These are phyloP conservation scores for Metridium senile DNA, from an alignment of 92 coral and sea anemone genomes.

Conservation along the genomic window DNA sequence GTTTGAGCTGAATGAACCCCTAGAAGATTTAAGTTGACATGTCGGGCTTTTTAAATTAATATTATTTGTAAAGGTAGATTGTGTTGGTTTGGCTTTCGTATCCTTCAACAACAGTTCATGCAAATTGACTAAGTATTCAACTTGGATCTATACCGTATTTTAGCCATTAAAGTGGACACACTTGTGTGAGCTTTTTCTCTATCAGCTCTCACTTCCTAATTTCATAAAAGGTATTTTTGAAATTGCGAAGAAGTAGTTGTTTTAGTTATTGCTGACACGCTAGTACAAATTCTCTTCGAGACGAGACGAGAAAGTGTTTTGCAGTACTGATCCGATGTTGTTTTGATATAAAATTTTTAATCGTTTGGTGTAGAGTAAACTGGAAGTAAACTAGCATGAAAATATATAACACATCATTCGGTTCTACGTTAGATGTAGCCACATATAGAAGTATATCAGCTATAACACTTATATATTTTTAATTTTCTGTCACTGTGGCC, in stretches of 20 bases:
- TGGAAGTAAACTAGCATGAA: no score
- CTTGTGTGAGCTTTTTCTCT: background rate
- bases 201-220: background rate
- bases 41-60: background rate
- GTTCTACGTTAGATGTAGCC: background rate
- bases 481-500: constrained; percentile 1
- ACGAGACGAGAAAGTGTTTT: background rate
- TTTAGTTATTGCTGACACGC: background rate
- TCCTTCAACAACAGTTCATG: background rate
- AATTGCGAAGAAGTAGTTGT: no score
- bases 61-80: background rate
- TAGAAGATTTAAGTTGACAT: background rate
- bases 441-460: background rate
- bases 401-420: no score
- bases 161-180: background rate
- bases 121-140: constrained; percentile 1
- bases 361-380: background rate
- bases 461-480: background rate
- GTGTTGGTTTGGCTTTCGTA: constrained; percentile 8
- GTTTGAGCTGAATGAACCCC: background rate
- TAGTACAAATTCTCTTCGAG: background rate
- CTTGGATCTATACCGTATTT: background rate
- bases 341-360: background rate
- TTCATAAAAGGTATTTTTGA: background rate
- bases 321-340: background rate